Evolutionary conservation across 2,797 vertebrate species (phyloP), one percentile per base, ranked within the genome.

Genomic region (Microctenopoma lineatum): DNA sequence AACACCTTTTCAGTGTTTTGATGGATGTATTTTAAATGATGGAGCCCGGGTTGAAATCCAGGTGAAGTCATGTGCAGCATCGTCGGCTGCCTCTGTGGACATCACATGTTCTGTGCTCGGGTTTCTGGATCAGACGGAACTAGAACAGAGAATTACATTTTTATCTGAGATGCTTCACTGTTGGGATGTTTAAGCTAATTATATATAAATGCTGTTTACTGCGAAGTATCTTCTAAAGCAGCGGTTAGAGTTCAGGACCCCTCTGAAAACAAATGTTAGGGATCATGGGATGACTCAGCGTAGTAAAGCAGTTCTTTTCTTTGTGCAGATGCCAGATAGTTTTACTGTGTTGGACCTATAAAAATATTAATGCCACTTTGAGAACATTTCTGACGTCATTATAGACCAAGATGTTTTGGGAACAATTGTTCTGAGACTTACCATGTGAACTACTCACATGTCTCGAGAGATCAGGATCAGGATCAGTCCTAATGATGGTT

Each of bases 61-160:
- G 9, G 34, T 36, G 11, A 36, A 52, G 46, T 45, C 58, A 48
- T 66, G 9, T 25, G 10, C n/a, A 39, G 56, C 21, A 59, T 57
- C 57, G 21, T 25, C 34, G 46, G 51, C 25, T 1, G 55, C 11
- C 18, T 50, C 21, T 34, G 46, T 41, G 50, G 14, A 14, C 7
- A 0, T 68, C 42, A 58, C 39, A 18, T 54, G 21, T 27, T 66
- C 47, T 4, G 1, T 0, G 5, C 7, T 34, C 34, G 26, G 62
- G 1, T 12, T 57, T 63, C 4, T 8, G 16, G 12, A n/a, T 41
- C n/a, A 42, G 1, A 4, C 16, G 32, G 13, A 46, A 13, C 8
- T 38, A 15, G 47, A 48, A 26, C 25, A 50, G 2, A 34, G 9
- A 34, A 38, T 12, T 36, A 38, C 3, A 38, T 38, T 38, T 38